Evolutionary conservation across 2,113 vertebrate species (phyloP), one percentile per base, ranked within the genome.

Genomic region (Piprites chloris): DNA sequence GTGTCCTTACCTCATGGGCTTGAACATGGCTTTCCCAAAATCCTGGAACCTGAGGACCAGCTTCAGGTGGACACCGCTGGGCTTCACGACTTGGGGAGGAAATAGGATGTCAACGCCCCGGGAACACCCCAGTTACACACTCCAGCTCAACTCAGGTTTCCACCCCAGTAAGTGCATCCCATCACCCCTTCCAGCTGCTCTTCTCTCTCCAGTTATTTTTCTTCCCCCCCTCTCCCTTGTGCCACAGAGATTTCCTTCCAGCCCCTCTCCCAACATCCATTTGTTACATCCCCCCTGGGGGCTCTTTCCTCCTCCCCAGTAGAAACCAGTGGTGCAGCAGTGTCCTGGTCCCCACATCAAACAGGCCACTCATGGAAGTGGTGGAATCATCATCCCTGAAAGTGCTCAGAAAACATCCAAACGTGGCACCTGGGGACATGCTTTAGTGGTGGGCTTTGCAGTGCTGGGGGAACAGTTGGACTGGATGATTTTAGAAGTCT

Each of bases 21-120:
- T 99, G 96, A 99, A 99, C 99, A 99, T 99, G 96, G 98, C 99
- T 96, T 99, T 99, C 58, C 98, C 99, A 30, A 99, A 99, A 95
- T 99, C 98, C 11, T 98, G 97, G 97, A 99, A 98, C 84, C 99
- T 98, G 94, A 99, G 97, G 32, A 99, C 98, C 95, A 99, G 96
- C 96, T 99, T 99, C 97, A 99, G 97, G 97, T 99, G 99, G 95
- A 99, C 99, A 1, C 99, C 99, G 0, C 99, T 99, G 90, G 99
- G 99, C 92, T 99, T 99, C 94, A 99, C 99, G 33, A 99, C 99
- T 99, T 27, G 65, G 76, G 21, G 71, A 80, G 78, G 89, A 91
- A 68, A 85, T 0, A 17, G 17, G 80, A 9, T 7, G 5, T 18
- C 46, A 94, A 44, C 39, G 6, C 6, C 14, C 15, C 10, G 19